A percentile compares a stretch with the other conserved stretches of the same genome.
phyloP scores from a whole-genome alignment of 2,797 vertebrate genomes.

The Sarcophilus harrisii region DNA sequence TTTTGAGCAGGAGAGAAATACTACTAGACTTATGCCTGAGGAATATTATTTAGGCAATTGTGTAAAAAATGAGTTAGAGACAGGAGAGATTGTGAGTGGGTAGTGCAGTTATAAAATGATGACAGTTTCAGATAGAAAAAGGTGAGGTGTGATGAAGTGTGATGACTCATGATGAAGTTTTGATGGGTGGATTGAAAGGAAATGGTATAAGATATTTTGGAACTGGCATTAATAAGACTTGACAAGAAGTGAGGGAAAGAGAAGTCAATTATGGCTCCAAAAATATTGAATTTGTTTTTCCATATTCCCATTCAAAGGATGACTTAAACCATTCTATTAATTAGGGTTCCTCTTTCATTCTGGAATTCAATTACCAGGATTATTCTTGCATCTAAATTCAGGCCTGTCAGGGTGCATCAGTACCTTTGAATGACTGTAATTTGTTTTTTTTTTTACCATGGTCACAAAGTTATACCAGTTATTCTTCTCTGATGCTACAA shows the following conservation, averaged over 20 bases:
- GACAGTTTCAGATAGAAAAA: not conserved
- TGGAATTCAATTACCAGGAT: slow-evolving; percentile 47
- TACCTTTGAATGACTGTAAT: slow-evolving; percentile 27
- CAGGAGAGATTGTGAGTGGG: not conserved
- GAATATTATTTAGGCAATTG: not conserved
- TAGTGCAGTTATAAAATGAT: not conserved
- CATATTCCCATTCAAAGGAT: slow-evolving; percentile 42
- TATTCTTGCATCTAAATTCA: slow-evolving; percentile 25
- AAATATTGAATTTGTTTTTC: not conserved
- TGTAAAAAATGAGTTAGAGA: not conserved
- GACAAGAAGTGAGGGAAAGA: not conserved
- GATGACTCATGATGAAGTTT: not conserved
- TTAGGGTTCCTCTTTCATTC: slow-evolving; percentile 11
- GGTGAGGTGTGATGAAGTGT: not conserved
- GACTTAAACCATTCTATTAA: slow-evolving; percentile 32
- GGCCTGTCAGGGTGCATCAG: not conserved
- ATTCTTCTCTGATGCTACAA: not conserved
- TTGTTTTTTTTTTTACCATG: not conserved
- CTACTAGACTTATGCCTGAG: not conserved
- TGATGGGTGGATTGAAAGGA: not conserved
- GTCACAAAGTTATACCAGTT: not conserved
- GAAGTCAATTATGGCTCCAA: not conserved
- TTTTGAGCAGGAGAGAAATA: not conserved
- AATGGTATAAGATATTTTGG: not conserved
- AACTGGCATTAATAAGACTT: not conserved